phyloP scores from a whole-genome alignment of 2,113 vertebrate species.

The Planiliza haematocheilus region DNA sequence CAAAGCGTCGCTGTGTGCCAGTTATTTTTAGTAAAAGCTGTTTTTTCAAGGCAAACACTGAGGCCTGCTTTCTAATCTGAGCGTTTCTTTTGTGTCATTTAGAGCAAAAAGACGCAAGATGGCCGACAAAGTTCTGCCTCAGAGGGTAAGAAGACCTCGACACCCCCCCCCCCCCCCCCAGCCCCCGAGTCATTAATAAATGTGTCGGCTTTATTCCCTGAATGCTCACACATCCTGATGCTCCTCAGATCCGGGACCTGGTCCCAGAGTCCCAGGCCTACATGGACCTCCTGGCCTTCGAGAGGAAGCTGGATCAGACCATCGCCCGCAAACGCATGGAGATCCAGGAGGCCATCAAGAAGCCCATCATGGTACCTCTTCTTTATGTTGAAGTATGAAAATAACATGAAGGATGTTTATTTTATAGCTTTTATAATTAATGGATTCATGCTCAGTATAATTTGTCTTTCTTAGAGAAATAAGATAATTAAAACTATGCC shows the following conservation, averaged over 20 bases:
- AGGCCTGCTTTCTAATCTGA: too few species aligned
- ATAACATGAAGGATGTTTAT: too few species aligned
- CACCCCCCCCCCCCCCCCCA: neutral
- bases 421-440: too few species aligned
- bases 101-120: conserved; percentile 97
- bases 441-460: too few species aligned
- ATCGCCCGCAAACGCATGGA: conserved; percentile 99
- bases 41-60: too few species aligned
- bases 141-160: conserved; percentile 88
- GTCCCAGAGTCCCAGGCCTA: conserved; percentile 99
- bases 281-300: conserved; percentile 98
- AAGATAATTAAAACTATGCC: too few species aligned
- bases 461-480: too few species aligned
- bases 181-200: neutral
- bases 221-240: neutral
- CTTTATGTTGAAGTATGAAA: too few species aligned
- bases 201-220: neutral
- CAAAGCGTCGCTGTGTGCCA: neutral
- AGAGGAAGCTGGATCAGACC: conserved; percentile 98
- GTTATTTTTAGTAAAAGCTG: neutral
- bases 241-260: conserved; percentile 92
- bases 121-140: conserved; percentile 98
- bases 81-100: conserved; percentile 32
- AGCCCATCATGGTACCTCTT: conserved; percentile 91
- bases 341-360: conserved; percentile 99